Evolutionary conservation across 2,797 vertebrate genomes (phyloP), one percentile per base, ranked within the genome.

Genomic region (Schizopygopsis malacanthus): DNA sequence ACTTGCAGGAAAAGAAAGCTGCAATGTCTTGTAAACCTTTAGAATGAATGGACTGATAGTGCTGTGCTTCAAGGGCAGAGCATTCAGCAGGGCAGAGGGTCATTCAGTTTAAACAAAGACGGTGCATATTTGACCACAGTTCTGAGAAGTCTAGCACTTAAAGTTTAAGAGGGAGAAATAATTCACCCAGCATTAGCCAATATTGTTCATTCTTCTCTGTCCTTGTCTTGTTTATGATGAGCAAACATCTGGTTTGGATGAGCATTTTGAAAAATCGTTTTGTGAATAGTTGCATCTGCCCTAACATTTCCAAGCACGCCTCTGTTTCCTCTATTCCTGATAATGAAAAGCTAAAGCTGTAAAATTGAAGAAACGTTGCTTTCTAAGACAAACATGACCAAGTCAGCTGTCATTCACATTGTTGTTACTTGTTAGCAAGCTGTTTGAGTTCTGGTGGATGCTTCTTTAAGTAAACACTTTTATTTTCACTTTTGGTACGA

Each of bases 161-260:
- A 73, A 47, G 15, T 79, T 81, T 81, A 71, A 50, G 13, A 84
- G 37, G n/a, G 54, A 22, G 52, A 37, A 65, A 67, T 67, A 50
- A 79, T 73, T 72, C 83, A 82, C 71, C 71, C 9, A 22, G 47
- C 83, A 78, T 73, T 63, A 33, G 71, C 80, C 76, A 81, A 76
- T 63, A 75, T 83, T 87, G 85, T 81, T 86, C 52, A 69, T 82
- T 84, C 45, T 52, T 79, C 47, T 72, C 52, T 4, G n/a, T 15
- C 69, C 16, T 69, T 67, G 50, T 43, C 61, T 39, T 73, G 82
- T 88, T 88, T 86, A 84, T 82, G 77, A 88, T 82, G 47, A 78
- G 83, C 65, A 85, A 72, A 88, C 83, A 88, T 87, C 81, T 90
- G 83, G 81, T 73, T 82, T 54, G 45, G 61, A 83, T 81, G 56